Evolutionary conservation across 1,140 invertebrate species (phyloP).

Genomic region (Phymastichus coffea): DNA sequence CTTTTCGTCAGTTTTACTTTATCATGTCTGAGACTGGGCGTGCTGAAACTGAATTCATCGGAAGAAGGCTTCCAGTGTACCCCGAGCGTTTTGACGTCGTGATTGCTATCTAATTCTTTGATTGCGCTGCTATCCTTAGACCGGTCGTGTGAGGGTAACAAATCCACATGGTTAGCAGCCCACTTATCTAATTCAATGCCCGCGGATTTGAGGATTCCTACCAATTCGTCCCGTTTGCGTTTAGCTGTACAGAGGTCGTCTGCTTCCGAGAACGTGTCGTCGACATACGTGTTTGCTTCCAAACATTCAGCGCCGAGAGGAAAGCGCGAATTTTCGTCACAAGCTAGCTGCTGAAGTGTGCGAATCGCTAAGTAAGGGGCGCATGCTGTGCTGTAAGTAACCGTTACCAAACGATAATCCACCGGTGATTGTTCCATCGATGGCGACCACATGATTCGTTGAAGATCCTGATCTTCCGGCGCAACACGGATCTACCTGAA

Average conservation of each 20-base stretch:
- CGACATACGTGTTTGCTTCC: slow-evolving; percentile 1
- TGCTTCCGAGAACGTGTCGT: too few species aligned
- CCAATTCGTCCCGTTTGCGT: not conserved
- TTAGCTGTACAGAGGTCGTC: not conserved
- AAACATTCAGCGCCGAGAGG: not conserved
- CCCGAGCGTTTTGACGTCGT: slow-evolving; percentile 5
- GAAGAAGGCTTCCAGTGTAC: slow-evolving; percentile 9
- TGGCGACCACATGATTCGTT: slow-evolving; percentile 2
- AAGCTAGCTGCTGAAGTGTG: not conserved
- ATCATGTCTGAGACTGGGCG: too few species aligned
- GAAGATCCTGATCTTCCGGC: too few species aligned
- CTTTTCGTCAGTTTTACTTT: too few species aligned
- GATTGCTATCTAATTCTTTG: slow-evolving; percentile 1
- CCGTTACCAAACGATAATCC: too few species aligned
- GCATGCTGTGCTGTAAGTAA: too few species aligned
- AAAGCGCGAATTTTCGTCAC: not conserved
- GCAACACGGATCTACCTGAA: too few species aligned
- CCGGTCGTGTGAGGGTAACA: not conserved
- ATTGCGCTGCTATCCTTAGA: not conserved
- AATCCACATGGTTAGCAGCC: too few species aligned
- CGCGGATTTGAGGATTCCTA: not conserved
- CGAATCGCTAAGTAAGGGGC: slow-evolving; percentile 11
- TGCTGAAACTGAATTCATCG: too few species aligned
- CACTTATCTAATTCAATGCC: slow-evolving; percentile 13
- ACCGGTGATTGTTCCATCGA: not conserved